A percentile compares a stretch with the other conserved stretches of the same genome.
Conservation (phyloP, 1,140 invertebrate species). For the Nymphalis io region DNA sequence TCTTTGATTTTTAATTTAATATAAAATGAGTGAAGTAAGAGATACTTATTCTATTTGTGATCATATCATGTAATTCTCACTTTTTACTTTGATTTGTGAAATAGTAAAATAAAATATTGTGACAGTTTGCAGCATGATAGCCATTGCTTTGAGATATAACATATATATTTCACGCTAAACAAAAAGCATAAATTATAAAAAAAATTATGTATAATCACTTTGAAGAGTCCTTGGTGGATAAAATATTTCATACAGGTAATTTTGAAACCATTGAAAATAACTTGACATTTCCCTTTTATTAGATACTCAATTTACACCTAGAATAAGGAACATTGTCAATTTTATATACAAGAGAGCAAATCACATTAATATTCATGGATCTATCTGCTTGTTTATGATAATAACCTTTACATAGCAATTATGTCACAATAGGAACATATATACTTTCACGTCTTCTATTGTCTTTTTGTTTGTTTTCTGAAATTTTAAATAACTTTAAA, state of each 20-base stretch:
- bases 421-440: neutral
- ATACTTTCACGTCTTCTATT: neutral
- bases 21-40: too few relatives aligned
- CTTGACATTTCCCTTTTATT: slow-evolving; percentile 50
- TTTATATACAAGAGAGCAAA: too few relatives aligned
- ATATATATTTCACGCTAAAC: neutral
- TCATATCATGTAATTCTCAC: too few relatives aligned
- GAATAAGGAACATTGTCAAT: too few relatives aligned
- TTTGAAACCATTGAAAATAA: slow-evolving; percentile 51
- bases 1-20: too few relatives aligned
- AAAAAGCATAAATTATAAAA: slow-evolving; percentile 18
- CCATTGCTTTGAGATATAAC: neutral
- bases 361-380: too few relatives aligned
- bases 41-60: too few relatives aligned
- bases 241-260: slow-evolving; percentile 52
- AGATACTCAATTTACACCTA: neutral
- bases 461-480: neutral
- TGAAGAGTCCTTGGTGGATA: slow-evolving; percentile 39
- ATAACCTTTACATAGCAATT: too few relatives aligned
- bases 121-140: too few relatives aligned
- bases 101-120: too few relatives aligned
- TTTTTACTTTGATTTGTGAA: too few relatives aligned
- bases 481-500: neutral
- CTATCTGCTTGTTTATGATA: too few relatives aligned
- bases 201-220: slow-evolving; percentile 56